Conservation (phyloP, 2,888 invertebrate genomes). For the Tenthredo livida region DNA sequence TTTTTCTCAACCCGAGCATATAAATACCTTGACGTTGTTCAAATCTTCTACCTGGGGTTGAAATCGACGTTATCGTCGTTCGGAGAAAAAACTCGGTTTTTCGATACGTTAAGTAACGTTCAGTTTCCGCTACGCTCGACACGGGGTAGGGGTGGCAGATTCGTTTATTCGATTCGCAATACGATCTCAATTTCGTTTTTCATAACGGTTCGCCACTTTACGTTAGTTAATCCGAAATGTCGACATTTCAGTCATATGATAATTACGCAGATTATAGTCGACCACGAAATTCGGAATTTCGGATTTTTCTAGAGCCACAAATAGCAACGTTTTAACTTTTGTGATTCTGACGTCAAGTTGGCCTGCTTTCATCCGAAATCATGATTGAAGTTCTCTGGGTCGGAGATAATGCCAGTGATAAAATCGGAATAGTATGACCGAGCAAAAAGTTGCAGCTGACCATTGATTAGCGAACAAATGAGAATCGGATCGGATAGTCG, state of each 20-base stretch:
- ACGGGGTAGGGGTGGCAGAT: not conserved
- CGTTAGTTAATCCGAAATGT: not conserved
- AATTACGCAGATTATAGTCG: not conserved
- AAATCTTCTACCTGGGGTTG: not conserved
- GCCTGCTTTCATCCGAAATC: not conserved
- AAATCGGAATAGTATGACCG: not conserved
- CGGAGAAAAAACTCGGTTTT: not conserved
- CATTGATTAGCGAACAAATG: conserved; percentile 38
- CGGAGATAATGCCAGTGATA: conserved; percentile 4
- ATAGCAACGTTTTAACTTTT: not conserved
- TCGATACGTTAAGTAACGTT: conserved; percentile 6
- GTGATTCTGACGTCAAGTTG: not conserved
- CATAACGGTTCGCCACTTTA: not conserved
- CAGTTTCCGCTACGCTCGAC: not conserved
- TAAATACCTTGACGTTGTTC: not conserved
- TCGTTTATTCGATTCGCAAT: conserved; percentile 27
- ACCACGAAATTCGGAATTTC: not conserved
- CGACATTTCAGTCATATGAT: not conserved
- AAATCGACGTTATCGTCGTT: conserved; percentile 22
- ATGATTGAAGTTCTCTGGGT: not conserved
- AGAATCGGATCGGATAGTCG: conserved; percentile 35
- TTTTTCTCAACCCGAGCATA: not conserved
- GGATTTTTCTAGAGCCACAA: not conserved
- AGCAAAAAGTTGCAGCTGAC: conserved; percentile 39
- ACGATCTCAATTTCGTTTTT: conserved; percentile 7